Conservation (phyloP, 2,888 invertebrate species). For the Xiphydria camelus region DNA sequence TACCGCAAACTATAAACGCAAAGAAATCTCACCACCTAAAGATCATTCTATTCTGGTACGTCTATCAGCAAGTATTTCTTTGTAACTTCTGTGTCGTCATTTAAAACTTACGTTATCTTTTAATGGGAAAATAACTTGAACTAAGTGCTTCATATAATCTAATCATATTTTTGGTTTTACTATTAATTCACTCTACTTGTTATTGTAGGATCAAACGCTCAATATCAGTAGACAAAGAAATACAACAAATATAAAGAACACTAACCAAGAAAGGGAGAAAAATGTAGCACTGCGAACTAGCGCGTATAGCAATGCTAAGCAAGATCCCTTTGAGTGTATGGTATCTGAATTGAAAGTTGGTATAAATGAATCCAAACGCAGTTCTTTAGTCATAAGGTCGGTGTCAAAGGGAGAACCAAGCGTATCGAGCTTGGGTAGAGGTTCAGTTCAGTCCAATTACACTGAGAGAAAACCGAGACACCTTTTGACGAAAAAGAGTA, state of each 20-base stretch:
- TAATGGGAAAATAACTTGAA: too few species aligned
- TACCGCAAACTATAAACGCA: slow-evolving; percentile 4
- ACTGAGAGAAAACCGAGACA: slow-evolving; percentile 12
- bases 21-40: too few species aligned
- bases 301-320: slow-evolving; percentile 1
- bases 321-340: slow-evolving; percentile 22
- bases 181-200: too few species aligned
- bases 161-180: too few species aligned
- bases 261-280: slow-evolving; percentile 9
- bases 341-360: slow-evolving; percentile 24
- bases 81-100: too few species aligned
- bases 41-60: too few species aligned
- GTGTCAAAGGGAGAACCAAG: neutral
- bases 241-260: slow-evolving; percentile 8
- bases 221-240: slow-evolving; percentile 7
- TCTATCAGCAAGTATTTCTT: too few species aligned
- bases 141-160: too few species aligned
- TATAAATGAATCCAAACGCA: slow-evolving; percentile 18
- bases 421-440: slow-evolving; percentile 1
- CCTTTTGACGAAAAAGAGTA: neutral
- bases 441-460: slow-evolving; percentile 7
- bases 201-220: neutral
- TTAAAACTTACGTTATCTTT: too few species aligned
- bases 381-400: neutral
- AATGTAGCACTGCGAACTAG: neutral